A percentile compares a stretch with the other conserved stretches of the same genome.
phyloP scores from a whole-genome alignment of 2,113 vertebrate species.

The Megaleporinus macrocephalus region DNA sequence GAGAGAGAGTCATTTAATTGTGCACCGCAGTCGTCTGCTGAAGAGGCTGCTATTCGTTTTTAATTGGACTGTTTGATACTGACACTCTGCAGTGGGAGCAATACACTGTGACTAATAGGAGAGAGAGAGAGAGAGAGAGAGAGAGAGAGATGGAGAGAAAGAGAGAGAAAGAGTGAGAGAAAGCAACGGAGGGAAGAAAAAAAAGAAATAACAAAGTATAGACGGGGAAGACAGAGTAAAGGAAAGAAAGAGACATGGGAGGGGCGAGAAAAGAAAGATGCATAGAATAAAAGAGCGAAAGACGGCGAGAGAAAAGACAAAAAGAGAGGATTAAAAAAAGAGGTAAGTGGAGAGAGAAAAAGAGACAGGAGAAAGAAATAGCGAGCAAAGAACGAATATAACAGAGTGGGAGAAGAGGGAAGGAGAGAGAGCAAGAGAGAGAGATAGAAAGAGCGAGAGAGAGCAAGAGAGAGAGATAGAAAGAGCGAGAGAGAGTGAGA shows the following conservation, averaged over 20 bases:
- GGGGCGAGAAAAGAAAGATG: not conserved
- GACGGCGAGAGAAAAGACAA: not conserved
- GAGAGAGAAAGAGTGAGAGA: too few species aligned
- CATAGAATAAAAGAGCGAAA: not conserved
- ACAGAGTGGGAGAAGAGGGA: not conserved
- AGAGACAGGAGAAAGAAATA: not conserved
- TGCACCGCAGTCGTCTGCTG: conserved; percentile 38
- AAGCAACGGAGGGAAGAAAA: too few species aligned
- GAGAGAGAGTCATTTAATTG: conserved; percentile 17
- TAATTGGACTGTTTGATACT: conserved; percentile 59
- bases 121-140: not conserved
- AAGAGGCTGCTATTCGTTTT: conserved; percentile 48
- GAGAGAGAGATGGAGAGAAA: too few species aligned
- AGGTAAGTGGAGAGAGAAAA: not conserved
- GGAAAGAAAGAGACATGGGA: too few species aligned
- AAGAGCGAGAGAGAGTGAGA: not conserved
- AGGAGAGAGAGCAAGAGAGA: not conserved
- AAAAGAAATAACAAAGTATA: too few species aligned
- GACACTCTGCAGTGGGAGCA: conserved; percentile 47
- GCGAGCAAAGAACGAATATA: not conserved
- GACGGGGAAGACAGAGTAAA: too few species aligned
- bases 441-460: not conserved
- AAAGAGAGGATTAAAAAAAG: not conserved
- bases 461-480: not conserved
- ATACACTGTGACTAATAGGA: conserved; percentile 67